Evolutionary conservation across 2,888 invertebrate species (phyloP).

Genomic region (Stictocephala bisonia): DNA sequence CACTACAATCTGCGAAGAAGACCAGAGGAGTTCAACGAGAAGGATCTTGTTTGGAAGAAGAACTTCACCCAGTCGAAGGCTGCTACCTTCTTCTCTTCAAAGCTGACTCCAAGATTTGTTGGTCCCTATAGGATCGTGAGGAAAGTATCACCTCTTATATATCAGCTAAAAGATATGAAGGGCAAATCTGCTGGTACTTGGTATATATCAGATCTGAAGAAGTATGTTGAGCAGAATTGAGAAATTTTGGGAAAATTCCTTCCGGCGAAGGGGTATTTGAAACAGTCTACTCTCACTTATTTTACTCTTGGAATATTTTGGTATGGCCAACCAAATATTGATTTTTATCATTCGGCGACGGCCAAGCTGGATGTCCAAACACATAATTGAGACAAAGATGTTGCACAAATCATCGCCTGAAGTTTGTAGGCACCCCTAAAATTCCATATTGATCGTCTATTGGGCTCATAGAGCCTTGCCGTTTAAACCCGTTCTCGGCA

Average conservation of each 20-base stretch:
- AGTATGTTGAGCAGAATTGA: neutral
- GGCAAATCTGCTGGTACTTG: slow-evolving; percentile 44
- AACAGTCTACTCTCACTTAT: too few species aligned
- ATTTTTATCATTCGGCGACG: too few species aligned
- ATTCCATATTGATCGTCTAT: too few species aligned
- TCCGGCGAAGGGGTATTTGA: slow-evolving; percentile 4
- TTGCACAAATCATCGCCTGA: too few species aligned
- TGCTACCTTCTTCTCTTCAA: slow-evolving; percentile 44
- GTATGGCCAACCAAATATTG: too few species aligned
- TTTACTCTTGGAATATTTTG: too few species aligned
- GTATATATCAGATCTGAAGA: slow-evolving; percentile 49
- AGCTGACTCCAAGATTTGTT: slow-evolving; percentile 50
- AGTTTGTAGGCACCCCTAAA: too few species aligned
- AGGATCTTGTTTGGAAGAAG: slow-evolving; percentile 6
- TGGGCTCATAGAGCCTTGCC: too few species aligned
- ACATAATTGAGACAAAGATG: too few species aligned
- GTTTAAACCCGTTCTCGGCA: too few species aligned
- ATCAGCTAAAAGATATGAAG: slow-evolving; percentile 41
- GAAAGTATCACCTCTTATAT: slow-evolving; percentile 50
- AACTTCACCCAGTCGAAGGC: slow-evolving; percentile 46
- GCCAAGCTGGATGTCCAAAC: too few species aligned
- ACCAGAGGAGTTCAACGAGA: slow-evolving; percentile 14
- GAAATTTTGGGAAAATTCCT: slow-evolving; percentile 30
- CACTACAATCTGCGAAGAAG: slow-evolving; percentile 45
- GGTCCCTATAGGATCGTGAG: slow-evolving; percentile 48